Percentiles rank a stretch among this genome's conserved stretches.
Evolutionary conservation across 2,797 vertebrate species (phyloP).

Genomic region (Mormyrops boulengeri): DNA sequence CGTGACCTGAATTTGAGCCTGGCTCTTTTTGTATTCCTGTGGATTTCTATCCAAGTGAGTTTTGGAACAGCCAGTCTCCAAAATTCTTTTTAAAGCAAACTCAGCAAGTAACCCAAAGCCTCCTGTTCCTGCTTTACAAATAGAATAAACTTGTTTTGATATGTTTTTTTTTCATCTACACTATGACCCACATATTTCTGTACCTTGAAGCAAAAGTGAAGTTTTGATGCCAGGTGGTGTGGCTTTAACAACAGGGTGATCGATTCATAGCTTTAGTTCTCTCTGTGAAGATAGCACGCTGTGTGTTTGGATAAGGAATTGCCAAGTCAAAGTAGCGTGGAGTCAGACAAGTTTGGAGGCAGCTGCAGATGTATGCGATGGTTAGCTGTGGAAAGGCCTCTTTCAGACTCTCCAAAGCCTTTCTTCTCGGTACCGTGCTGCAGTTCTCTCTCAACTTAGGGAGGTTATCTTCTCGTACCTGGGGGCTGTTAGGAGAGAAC

Average conservation of each 20-base stretch:
- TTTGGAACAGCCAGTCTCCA: not conserved
- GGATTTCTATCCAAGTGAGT: not conserved
- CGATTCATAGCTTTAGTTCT: conserved; percentile 6
- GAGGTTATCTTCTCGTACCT: not conserved
- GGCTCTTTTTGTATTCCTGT: not conserved
- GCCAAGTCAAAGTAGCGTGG: not conserved
- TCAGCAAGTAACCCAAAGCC: conserved; percentile 16
- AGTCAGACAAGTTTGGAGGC: not conserved
- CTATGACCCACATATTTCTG: conserved; percentile 45
- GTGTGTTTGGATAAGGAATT: not conserved
- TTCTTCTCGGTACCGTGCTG: not conserved
- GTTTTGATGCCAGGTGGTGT: conserved; percentile 3
- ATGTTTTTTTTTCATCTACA: conserved; percentile 33
- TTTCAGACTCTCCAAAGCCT: not conserved
- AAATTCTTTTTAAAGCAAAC: not conserved
- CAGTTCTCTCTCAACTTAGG: not conserved
- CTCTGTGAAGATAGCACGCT: not conserved
- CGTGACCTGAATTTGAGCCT: not conserved
- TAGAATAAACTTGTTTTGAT: conserved; percentile 51
- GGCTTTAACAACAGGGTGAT: not conserved
- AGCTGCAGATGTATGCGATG: not conserved
- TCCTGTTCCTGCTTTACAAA: conserved; percentile 38
- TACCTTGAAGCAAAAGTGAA: conserved; percentile 20
- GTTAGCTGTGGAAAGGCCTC: not conserved
- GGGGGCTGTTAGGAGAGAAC: not conserved